Evolutionary conservation across 2,888 invertebrate genomes (phyloP).

Genomic region (Pachycephus smyrnensis): DNA sequence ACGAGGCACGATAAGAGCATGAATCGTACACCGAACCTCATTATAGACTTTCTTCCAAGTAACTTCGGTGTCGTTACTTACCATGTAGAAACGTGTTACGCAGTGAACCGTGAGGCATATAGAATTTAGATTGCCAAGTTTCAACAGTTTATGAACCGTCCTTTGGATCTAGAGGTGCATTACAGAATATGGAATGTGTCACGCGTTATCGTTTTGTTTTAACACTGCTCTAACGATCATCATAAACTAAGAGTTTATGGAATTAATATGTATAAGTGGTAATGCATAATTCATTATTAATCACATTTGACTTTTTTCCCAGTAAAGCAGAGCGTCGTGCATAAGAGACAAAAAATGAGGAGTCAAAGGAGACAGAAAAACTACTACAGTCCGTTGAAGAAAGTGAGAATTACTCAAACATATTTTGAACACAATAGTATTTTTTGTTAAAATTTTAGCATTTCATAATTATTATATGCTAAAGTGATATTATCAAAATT

Average conservation of each 20-base stretch:
- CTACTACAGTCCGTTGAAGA: not conserved
- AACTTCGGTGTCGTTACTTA: not conserved
- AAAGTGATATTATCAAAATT: not conserved
- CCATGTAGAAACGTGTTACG: not conserved
- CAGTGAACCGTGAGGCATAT: not conserved
- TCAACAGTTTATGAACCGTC: not conserved
- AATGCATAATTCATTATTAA: not conserved
- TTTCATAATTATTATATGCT: not conserved
- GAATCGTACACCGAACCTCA: not conserved
- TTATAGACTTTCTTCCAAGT: not conserved
- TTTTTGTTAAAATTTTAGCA: not conserved
- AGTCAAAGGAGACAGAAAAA: not conserved
- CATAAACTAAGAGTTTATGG: not conserved
- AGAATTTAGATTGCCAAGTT: not conserved
- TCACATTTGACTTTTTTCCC: not conserved
- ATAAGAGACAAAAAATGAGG: not conserved
- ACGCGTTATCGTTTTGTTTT: not conserved
- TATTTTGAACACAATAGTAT: not conserved
- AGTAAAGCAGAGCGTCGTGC: not conserved
- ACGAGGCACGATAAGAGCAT: not conserved
- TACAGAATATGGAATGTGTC: not conserved
- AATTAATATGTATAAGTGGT: not conserved
- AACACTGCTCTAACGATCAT: not conserved
- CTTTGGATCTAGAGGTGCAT: not conserved
- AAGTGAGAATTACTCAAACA: not conserved